Percentiles rank a stretch among this genome's conserved stretches.
phyloP scores from a whole-genome alignment of 2,113 vertebrate genomes.

The Hydrolagus affinis region DNA sequence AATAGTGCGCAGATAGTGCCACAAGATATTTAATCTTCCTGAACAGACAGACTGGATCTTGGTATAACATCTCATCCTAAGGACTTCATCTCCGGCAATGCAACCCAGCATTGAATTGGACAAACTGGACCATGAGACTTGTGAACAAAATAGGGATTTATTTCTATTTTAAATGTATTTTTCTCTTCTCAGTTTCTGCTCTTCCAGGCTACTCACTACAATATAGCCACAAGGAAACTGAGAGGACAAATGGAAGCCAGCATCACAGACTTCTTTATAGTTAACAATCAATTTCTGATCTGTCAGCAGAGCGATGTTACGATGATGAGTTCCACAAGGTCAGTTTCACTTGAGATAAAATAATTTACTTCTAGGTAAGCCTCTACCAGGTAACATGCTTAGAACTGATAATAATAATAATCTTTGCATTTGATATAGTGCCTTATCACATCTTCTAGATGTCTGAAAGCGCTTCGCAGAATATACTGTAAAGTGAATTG shows the following conservation, averaged over 20 bases:
- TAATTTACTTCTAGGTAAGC: neutral
- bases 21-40: too few relatives aligned
- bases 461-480: too few relatives aligned
- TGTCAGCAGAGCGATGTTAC: neutral
- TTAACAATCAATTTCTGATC: neutral
- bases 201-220: neutral
- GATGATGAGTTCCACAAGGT: neutral
- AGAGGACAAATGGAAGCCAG: neutral
- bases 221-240: neutral
- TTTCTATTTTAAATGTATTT: neutral
- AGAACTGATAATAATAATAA: too few relatives aligned
- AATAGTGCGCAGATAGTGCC: too few relatives aligned
- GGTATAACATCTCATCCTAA: too few relatives aligned
- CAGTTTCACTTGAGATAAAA: neutral
- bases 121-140: too few relatives aligned
- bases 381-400: neutral
- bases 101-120: too few relatives aligned
- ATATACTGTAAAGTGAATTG: too few relatives aligned
- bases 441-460: too few relatives aligned
- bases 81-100: too few relatives aligned
- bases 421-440: too few relatives aligned
- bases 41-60: too few relatives aligned
- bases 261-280: neutral
- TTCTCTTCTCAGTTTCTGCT: neutral
- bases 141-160: neutral